These are phyloP conservation scores for Cantharis rufa DNA, from an alignment of 2,888 invertebrate species.

Conservation along the genomic window DNA sequence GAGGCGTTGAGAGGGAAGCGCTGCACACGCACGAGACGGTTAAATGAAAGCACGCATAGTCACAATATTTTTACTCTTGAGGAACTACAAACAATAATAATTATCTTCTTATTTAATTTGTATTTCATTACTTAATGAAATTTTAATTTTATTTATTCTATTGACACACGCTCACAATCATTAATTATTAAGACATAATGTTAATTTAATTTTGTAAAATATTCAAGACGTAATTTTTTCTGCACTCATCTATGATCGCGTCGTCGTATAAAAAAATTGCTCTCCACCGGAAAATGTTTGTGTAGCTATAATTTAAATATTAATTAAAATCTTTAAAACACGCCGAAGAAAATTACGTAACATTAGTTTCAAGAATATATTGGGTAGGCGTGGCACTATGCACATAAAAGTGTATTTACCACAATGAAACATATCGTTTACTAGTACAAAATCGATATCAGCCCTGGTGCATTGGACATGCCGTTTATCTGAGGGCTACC, in stretches of 20 bases:
- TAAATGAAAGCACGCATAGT: conserved; percentile 3
- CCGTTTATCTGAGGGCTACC: conserved; percentile 49
- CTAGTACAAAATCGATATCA: conserved; percentile 49
- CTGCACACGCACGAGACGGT: conserved; percentile 17
- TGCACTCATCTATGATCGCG: too few species aligned
- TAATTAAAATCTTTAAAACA: not conserved
- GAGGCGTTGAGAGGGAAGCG: conserved; percentile 19
- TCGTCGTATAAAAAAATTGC: too few species aligned
- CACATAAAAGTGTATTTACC: conserved; percentile 22
- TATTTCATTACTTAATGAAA: not conserved
- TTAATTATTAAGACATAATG: not conserved
- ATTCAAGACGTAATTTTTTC: not conserved
- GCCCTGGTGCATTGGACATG: conserved; percentile 47
- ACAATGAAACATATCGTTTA: conserved; percentile 36
- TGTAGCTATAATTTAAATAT: not conserved
- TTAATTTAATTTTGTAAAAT: not conserved
- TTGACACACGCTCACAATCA: not conserved
- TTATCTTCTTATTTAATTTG: not conserved
- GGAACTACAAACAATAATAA: not conserved
- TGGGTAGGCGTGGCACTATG: conserved; percentile 13
- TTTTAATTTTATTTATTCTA: not conserved
- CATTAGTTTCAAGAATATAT: conserved; percentile 6
- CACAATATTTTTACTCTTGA: not conserved
- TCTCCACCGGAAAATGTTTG: not conserved
- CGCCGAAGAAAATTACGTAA: not conserved